A percentile compares a stretch with the other conserved stretches of the same genome.
These are phyloP conservation scores for Scarus forsteni DNA, from an alignment of 2,797 vertebrate genomes.

Conservation along the genomic window DNA sequence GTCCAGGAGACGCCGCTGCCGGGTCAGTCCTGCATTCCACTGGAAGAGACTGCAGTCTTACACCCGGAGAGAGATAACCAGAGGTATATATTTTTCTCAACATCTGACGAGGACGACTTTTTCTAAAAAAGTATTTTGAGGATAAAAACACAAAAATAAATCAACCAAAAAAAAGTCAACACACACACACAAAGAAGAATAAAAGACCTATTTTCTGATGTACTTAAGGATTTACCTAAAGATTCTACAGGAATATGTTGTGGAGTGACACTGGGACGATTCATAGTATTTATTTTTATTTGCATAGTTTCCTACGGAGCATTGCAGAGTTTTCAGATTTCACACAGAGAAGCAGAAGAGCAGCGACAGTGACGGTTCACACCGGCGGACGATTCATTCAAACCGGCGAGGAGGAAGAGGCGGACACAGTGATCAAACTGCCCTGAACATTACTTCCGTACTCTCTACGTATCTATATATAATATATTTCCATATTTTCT, in stretches of 20 bases:
- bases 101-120: conserved; percentile 79
- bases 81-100: conserved; percentile 89
- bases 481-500: conserved; percentile 88
- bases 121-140: conserved; percentile 87
- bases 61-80: conserved; percentile 76
- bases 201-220: conserved; percentile 86
- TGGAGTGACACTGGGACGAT: conserved; percentile 70
- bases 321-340: conserved; percentile 69
- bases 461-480: conserved; percentile 85
- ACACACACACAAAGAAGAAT: conserved; percentile 60
- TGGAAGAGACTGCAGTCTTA: conserved; percentile 65
- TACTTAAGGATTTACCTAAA: conserved; percentile 67
- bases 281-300: conserved; percentile 83
- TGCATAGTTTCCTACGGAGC: conserved; percentile 75
- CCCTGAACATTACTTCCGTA: conserved; percentile 83
- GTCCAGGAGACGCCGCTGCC: conserved; percentile 53
- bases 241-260: conserved; percentile 71
- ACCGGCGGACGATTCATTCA: conserved; percentile 66
- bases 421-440: conserved; percentile 76
- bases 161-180: conserved; percentile 51
- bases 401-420: conserved; percentile 50
- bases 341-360: conserved; percentile 37
- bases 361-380: conserved; percentile 47
- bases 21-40: conserved; percentile 62
- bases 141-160: conserved; percentile 81